phyloP scores from a whole-genome alignment of 2,888 invertebrate species.

The Sussaba pulchella region DNA sequence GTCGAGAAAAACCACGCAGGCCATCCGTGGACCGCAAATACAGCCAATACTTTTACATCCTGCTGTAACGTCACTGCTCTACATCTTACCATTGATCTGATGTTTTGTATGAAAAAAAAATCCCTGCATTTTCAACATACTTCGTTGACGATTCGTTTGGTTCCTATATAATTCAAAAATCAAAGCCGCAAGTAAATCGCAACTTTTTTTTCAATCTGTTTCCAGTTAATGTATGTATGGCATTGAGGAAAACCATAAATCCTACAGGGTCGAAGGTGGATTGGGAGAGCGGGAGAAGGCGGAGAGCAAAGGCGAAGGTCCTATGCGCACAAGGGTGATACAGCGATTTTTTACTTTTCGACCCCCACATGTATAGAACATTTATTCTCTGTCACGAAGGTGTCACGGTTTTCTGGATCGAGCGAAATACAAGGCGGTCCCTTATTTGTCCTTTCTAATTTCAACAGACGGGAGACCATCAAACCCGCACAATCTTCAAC shows the following conservation, averaged over 20 bases:
- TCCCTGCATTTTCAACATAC: too few relatives aligned
- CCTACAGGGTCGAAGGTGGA: not conserved
- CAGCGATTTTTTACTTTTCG: not conserved
- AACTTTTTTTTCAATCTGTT: constrained; percentile 5
- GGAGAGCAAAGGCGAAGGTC: not conserved
- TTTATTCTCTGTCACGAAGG: not conserved
- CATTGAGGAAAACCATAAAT: not conserved
- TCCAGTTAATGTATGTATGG: not conserved
- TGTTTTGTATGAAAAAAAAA: too few relatives aligned
- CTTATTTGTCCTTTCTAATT: constrained; percentile 25
- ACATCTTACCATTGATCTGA: too few relatives aligned
- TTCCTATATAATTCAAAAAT: too few relatives aligned
- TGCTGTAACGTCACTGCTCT: too few relatives aligned
- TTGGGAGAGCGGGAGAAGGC: too few relatives aligned
- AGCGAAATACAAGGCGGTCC: not conserved
- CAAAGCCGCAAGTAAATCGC: not conserved
- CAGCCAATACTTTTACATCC: too few relatives aligned
- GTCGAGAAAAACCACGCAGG: constrained; percentile 30
- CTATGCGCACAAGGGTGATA: not conserved
- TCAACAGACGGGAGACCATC: constrained; percentile 14
- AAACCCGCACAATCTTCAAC: constrained; percentile 7
- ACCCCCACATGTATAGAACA: not conserved
- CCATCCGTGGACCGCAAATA: too few relatives aligned
- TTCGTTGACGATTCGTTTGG: too few relatives aligned
- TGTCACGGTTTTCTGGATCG: not conserved